phyloP scores from a whole-genome alignment of 2,888 invertebrate genomes.

The Eupithecia subfuscata region DNA sequence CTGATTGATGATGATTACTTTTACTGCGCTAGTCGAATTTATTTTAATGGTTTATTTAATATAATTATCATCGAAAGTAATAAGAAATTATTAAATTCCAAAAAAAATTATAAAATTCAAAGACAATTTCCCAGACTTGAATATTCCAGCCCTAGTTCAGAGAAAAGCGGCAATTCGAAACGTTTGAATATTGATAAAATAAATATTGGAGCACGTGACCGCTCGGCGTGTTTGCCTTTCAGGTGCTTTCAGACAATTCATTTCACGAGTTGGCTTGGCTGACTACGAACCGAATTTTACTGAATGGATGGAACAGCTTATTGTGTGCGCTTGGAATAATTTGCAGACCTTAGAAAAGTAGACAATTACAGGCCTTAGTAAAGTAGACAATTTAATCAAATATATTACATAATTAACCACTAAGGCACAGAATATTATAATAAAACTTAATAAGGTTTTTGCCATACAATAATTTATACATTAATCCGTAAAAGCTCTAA shows the following conservation, averaged over 20 bases:
- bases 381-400: neutral
- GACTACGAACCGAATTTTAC: neutral
- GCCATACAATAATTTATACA: too few relatives aligned
- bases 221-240: constrained; percentile 51
- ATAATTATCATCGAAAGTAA: too few relatives aligned
- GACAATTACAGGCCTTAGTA: too few relatives aligned
- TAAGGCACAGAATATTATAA: too few relatives aligned
- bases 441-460: too few relatives aligned
- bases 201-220: constrained; percentile 75
- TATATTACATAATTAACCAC: too few relatives aligned
- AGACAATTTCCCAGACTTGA: constrained; percentile 11
- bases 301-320: constrained; percentile 13
- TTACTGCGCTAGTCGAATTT: too few relatives aligned
- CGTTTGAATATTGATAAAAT: constrained; percentile 78
- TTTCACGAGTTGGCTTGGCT: constrained; percentile 37
- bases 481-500: too few relatives aligned
- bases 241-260: constrained; percentile 50
- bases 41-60: too few relatives aligned
- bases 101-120: too few relatives aligned
- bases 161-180: constrained; percentile 58
- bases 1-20: too few relatives aligned
- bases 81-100: too few relatives aligned
- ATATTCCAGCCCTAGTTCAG: constrained; percentile 44
- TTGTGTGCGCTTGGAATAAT: constrained; percentile 21
- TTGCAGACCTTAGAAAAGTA: neutral